phyloP scores from a whole-genome alignment of 1,140 invertebrate species.

The Chymomyza costata region DNA sequence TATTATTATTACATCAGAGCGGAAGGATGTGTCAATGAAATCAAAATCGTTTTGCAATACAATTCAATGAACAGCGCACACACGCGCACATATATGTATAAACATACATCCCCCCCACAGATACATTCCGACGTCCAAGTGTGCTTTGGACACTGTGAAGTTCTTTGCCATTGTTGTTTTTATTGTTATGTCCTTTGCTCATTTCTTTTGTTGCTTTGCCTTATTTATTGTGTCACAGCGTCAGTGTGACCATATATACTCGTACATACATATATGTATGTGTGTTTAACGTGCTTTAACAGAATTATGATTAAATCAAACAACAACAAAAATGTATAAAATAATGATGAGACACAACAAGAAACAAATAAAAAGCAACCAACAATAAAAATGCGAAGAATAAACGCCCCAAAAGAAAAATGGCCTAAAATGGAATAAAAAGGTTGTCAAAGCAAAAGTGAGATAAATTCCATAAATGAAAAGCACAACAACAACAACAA shows the following conservation, averaged over 20 bases:
- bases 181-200: conserved; percentile 19
- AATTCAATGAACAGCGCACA: background rate
- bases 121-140: too few species aligned
- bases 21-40: conserved; percentile 12
- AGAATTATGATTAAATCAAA: conserved; percentile 46
- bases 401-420: conserved; percentile 7
- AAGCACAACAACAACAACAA: too few species aligned
- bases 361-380: conserved; percentile 5
- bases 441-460: conserved; percentile 13
- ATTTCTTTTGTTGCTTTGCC: background rate
- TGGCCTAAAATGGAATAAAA: conserved; percentile 15
- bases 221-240: too few species aligned
- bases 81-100: conserved; percentile 6
- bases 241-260: too few species aligned
- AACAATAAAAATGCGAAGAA: conserved; percentile 10
- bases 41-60: conserved; percentile 7
- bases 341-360: conserved; percentile 8
- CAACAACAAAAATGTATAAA: conserved; percentile 16
- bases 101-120: too few species aligned
- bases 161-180: conserved; percentile 25
- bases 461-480: background rate
- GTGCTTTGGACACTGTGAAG: too few species aligned
- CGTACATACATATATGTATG: too few species aligned
- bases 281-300: conserved; percentile 20
- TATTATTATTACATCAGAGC: too few species aligned